Conservation (phyloP, 2,888 invertebrate species). For the Sipha maydis region DNA sequence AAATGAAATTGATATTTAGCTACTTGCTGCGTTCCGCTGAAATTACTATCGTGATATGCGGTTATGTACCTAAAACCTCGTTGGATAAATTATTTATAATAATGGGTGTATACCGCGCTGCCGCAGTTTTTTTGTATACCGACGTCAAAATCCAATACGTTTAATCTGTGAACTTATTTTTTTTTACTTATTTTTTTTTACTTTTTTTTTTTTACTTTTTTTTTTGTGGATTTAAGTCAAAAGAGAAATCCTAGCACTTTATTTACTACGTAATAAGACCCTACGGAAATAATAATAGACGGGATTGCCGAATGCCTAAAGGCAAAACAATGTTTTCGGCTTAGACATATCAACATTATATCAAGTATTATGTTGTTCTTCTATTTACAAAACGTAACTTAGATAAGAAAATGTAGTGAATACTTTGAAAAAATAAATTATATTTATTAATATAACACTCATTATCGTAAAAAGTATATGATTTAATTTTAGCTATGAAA, state of each 20-base stretch:
- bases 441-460: too few relatives aligned
- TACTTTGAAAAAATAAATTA: too few relatives aligned
- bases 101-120: background rate
- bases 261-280: constrained; percentile 44
- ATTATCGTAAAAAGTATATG: too few relatives aligned
- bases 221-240: constrained; percentile 15
- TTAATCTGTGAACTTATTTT: constrained; percentile 26
- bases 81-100: constrained; percentile 7
- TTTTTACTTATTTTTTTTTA: too few relatives aligned
- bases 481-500: too few relatives aligned
- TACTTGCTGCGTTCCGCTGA: constrained; percentile 28
- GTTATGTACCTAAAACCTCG: constrained; percentile 8
- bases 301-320: constrained; percentile 12
- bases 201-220: too few relatives aligned
- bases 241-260: constrained; percentile 17
- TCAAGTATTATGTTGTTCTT: too few relatives aligned
- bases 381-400: too few relatives aligned
- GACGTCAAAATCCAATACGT: constrained; percentile 1
- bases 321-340: constrained; percentile 41
- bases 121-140: background rate
- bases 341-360: background rate
- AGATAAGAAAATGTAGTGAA: too few relatives aligned
- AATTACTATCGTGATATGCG: background rate
- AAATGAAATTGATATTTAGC: constrained; percentile 57
- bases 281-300: constrained; percentile 36